Conservation (phyloP, 2,888 invertebrate genomes). For the Stenotaenia linearis region DNA sequence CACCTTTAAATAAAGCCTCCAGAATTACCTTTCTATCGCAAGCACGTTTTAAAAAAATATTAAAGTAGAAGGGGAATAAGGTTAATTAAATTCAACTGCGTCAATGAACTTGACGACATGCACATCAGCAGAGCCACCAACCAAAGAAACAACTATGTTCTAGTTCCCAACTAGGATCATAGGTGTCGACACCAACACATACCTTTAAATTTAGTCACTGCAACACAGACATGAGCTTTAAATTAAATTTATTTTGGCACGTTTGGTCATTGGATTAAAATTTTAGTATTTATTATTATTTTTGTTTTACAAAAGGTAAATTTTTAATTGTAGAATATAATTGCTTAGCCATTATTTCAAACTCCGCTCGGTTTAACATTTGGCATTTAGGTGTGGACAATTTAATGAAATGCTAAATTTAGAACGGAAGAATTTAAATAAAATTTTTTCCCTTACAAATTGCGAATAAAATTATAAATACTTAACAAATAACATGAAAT, state of each 20-base stretch:
- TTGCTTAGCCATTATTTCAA: too few species aligned
- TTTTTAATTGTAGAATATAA: too few species aligned
- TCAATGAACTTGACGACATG: conserved; percentile 33
- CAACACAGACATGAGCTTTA: too few species aligned
- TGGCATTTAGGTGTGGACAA: too few species aligned
- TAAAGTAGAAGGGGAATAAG: not conserved
- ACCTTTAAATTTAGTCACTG: too few species aligned
- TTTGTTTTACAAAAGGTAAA: too few species aligned
- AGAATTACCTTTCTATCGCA: conserved; percentile 8
- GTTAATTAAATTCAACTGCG: not conserved
- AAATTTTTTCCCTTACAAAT: too few species aligned
- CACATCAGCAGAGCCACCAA: not conserved
- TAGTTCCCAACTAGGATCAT: not conserved
- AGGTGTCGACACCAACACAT: conserved; percentile 2
- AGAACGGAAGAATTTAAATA: too few species aligned
- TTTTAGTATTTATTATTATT: too few species aligned
- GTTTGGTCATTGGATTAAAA: too few species aligned
- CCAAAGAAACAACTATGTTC: not conserved
- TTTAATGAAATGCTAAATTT: too few species aligned
- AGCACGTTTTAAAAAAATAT: not conserved
- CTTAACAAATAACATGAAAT: not conserved
- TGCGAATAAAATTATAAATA: not conserved
- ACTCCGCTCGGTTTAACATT: too few species aligned
- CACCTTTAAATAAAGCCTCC: not conserved
- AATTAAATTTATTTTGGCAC: not conserved